Conservation (phyloP, 2,888 invertebrate species). For the Hylaea fasciaria region DNA sequence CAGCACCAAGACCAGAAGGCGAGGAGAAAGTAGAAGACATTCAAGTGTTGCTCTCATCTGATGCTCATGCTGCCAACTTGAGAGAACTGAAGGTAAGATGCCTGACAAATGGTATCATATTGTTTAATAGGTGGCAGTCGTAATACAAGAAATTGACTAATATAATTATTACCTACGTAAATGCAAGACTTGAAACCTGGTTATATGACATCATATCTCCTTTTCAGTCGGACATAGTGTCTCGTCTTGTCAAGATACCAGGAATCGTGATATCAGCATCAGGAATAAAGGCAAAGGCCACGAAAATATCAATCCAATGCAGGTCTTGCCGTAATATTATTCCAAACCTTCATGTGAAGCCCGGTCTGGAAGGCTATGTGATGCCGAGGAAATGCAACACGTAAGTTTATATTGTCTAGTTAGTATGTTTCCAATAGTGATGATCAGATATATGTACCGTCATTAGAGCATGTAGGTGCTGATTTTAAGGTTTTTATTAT, state of each 20-base stretch:
- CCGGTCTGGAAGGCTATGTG: conserved; percentile 98
- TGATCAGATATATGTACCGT: neutral
- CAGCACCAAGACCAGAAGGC: conserved; percentile 95
- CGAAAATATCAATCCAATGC: conserved; percentile 97
- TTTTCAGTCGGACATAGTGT: conserved; percentile 95
- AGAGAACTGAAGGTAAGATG: conserved; percentile 92
- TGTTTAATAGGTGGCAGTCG: too few relatives aligned
- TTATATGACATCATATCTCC: neutral
- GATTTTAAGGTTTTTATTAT: too few relatives aligned
- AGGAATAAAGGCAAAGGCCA: conserved; percentile 97
- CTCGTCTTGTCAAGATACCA: conserved; percentile 96
- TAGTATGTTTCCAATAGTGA: too few relatives aligned
- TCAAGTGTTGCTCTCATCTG: conserved; percentile 94
- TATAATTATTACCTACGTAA: too few relatives aligned
- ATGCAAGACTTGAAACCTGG: too few relatives aligned
- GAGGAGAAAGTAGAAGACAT: conserved; percentile 96
- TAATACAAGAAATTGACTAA: too few relatives aligned
- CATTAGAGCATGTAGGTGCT: too few relatives aligned
- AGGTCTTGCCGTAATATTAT: conserved; percentile 95
- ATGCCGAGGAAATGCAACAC: conserved; percentile 97
- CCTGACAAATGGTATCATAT: too few relatives aligned
- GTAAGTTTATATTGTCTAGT: conserved; percentile 80
- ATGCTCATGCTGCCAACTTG: conserved; percentile 91
- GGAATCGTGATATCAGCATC: conserved; percentile 98
- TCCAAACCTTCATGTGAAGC: conserved; percentile 95